These are phyloP conservation scores for Mizuhopecten yessoensis DNA, from an alignment of 1,140 invertebrate species.

Conservation along the genomic window DNA sequence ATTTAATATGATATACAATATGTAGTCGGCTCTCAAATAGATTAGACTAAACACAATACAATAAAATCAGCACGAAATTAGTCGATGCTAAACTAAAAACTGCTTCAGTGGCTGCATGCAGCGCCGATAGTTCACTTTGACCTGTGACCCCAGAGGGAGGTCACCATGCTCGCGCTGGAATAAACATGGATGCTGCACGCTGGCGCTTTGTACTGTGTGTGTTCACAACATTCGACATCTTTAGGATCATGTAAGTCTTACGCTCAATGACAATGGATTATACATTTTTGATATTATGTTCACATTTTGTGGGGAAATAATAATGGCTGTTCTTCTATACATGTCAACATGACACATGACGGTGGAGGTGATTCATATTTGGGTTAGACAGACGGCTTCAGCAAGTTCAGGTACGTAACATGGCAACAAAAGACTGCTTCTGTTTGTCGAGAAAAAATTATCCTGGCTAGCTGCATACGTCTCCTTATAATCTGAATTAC, in stretches of 20 bases:
- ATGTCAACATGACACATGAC: not conserved
- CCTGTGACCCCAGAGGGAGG: not conserved
- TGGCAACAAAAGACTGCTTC: not conserved
- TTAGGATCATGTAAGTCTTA: not conserved
- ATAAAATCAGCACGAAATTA: no score
- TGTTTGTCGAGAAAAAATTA: no score
- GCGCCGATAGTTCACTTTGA: not conserved
- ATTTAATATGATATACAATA: no score
- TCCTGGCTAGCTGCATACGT: no score
- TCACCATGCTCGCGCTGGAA: not conserved
- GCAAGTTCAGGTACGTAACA: no score
- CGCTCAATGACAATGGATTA: not conserved
- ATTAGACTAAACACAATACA: no score
- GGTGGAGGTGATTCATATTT: not conserved
- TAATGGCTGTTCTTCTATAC: not conserved
- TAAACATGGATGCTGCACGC: not conserved
- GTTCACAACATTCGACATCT: not conserved
- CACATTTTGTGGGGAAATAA: not conserved
- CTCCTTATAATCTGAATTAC: no score
- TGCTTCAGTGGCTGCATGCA: not conserved
- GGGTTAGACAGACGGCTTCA: conserved; percentile 24
- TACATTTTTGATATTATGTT: not conserved
- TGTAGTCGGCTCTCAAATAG: no score
- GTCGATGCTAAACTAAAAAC: no score
- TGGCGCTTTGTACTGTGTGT: not conserved